Evolutionary conservation across 2,113 vertebrate genomes (phyloP), one percentile per base, ranked within the genome.

Genomic region (Lamprotornis superbus): DNA sequence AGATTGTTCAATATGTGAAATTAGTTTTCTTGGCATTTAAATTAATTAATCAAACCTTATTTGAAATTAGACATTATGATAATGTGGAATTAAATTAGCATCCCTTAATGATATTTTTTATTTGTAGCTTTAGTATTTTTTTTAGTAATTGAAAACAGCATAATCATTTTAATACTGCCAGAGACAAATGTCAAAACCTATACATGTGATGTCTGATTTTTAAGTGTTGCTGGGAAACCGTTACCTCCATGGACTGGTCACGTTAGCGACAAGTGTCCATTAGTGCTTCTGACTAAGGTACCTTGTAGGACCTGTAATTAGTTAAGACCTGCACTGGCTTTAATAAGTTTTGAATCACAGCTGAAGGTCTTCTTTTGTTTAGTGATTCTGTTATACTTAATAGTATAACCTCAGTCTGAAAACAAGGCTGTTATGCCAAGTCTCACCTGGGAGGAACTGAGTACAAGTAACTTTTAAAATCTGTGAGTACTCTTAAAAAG

Each of bases 11-110:
- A 10, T 88, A 60, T 80, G 61, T 85, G 53, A 63, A 93, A 73
- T 95, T 73, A 67, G 73, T 79, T 91, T 97, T 63, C 46, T 81
- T 90, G 70, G 24, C 11, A 79, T 68, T 80, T 81, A 67, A 87
- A 89, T 73, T 83, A 75, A 81, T 77, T 65, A 90, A 87, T 77
- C 52, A 94, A 80, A 65, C 23, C 33, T 79, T 76, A 52, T 61
- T 89, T 94, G 44, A 81, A 91, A 87, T 69, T 40, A 75, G 46
- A 50, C 15, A 17, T 83, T 75, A 82, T 89, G 42, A 63, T 90
- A 89, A 83, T 80, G 39, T 56, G 22, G 69, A 87, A 85, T 89
- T 91, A 42, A 83, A 83, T 94, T 90, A 78, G 18, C 75, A 80
- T 42, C 30, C 24, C 63, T 81, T 55, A 81, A 71, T 60, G 40